Evolutionary conservation across 2,113 vertebrate genomes (phyloP).

Genomic region (Passer montanus): DNA sequence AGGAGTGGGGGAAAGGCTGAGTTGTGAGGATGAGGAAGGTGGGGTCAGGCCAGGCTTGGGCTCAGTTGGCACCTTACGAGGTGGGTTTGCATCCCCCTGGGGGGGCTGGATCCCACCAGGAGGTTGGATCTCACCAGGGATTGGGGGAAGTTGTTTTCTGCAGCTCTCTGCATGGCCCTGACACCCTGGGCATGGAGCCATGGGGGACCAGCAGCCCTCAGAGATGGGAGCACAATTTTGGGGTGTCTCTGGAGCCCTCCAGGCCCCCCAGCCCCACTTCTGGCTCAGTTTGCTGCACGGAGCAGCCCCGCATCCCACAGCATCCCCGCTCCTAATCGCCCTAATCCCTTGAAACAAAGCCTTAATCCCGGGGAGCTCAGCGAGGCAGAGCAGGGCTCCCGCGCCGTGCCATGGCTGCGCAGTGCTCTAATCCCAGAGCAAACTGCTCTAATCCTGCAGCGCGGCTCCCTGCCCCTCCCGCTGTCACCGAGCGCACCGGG

Average conservation of each 20-base stretch:
- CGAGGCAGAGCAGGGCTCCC: slow-evolving; percentile 33
- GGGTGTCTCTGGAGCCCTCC: background rate
- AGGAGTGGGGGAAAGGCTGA: background rate
- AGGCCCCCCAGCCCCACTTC: rapidly evolving
- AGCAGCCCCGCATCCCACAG: background rate
- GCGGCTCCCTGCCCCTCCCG: background rate
- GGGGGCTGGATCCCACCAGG: background rate
- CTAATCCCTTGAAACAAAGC: slow-evolving; percentile 66
- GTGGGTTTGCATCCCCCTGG: background rate
- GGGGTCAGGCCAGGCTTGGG: background rate
- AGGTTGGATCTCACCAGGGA: too few relatives aligned
- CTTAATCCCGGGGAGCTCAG: slow-evolving; percentile 61
- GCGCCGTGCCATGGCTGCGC: background rate
- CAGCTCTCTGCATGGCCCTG: background rate
- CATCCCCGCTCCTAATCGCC: slow-evolving; percentile 32
- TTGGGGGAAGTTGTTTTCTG: background rate
- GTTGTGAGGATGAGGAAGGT: background rate
- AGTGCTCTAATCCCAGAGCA: slow-evolving; percentile 64
- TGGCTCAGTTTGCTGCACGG: background rate
- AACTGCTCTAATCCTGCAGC: slow-evolving; percentile 58
- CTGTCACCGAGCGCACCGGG: background rate
- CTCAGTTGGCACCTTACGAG: rapidly evolving
- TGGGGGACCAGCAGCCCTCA: rapidly evolving
- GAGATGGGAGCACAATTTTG: background rate
- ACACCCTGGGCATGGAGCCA: background rate